Evolutionary conservation across 2,113 vertebrate species (phyloP).

Genomic region (Elephantulus edwardii): DNA sequence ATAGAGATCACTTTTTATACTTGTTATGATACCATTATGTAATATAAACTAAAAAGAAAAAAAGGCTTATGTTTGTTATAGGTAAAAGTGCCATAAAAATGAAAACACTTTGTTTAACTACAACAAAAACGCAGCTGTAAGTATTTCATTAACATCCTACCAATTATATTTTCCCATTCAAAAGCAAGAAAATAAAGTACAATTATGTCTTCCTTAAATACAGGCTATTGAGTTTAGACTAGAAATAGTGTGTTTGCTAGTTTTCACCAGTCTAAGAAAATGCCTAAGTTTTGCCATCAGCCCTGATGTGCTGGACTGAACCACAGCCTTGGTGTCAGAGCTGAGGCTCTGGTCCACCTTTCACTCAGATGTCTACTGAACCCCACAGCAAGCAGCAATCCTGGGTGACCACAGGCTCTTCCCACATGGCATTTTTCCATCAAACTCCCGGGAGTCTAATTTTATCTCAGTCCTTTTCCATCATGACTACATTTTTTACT

Average conservation of each 20-base stretch:
- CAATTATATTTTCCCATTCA: slow-evolving; percentile 11
- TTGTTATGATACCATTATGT: background rate
- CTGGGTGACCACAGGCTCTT: background rate
- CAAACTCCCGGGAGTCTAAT: background rate
- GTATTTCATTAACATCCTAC: background rate
- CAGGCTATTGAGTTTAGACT: background rate
- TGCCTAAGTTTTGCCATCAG: background rate
- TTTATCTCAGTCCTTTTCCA: background rate
- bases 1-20: too few species aligned
- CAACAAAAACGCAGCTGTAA: background rate
- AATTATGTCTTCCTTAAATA: background rate
- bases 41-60: background rate
- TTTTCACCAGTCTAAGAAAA: background rate
- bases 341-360: too few species aligned
- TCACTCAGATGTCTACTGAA: background rate
- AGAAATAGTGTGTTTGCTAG: background rate
- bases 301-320: background rate
- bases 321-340: background rate
- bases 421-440: background rate
- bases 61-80: background rate
- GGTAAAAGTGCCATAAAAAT: background rate
- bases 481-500: background rate
- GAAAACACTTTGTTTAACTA: background rate
- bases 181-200: slow-evolving; percentile 22
- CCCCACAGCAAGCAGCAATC: background rate